Base-by-base conservation (phyloP, 2,888 invertebrate genomes). In the Notocelia uddmanniana region DNA sequence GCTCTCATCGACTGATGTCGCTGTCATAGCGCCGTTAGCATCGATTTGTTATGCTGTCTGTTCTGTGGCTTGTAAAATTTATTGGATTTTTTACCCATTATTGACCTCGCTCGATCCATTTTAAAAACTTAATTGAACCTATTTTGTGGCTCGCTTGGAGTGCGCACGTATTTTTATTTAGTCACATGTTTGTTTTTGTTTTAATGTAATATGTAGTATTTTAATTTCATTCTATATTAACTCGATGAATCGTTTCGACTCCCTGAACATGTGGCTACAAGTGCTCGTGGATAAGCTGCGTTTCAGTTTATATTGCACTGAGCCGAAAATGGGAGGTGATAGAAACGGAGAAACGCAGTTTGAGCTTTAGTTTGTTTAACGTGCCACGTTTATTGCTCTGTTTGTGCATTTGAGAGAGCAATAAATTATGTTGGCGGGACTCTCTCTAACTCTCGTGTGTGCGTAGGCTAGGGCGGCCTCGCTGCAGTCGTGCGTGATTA, bases 401-500 rank as follows among this genome's bases (percentile, higher is more conserved):
- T 78, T 75, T 78, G 78, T 79, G 66, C 37, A 57, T 62, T 37
- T 67, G 79, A 77, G 78, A 80, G 84, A 85, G 85, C 85, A 85
- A 86, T 86, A 80, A 83, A 80, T 81, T 63, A 75, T 59, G 76
- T 58, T 41, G 63, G 67, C 34, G 54, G 72, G 21, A 19, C 41
- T 19, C 41, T 31, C 21, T 21, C 58, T 59, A 55, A 57, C 58
- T 23, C 11, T 48, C 15, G 3, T 58, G 50, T 69, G 76, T 80
- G 84, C 81, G 84, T 78, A 98, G 98, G 99, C 99, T 96, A 98
- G 98, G 94, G 99, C 98, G 77, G 97, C 98, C 83, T 97, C 97
- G 78, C 95, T 99, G 85, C 98, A 98, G 93, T 98, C 98, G 80
- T 99, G 99, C 91, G 98, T 99, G 76, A 97, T 99, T 94, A 97